phyloP scores from a whole-genome alignment of 2,113 vertebrate species.

The Tetraodon nigroviridis region DNA sequence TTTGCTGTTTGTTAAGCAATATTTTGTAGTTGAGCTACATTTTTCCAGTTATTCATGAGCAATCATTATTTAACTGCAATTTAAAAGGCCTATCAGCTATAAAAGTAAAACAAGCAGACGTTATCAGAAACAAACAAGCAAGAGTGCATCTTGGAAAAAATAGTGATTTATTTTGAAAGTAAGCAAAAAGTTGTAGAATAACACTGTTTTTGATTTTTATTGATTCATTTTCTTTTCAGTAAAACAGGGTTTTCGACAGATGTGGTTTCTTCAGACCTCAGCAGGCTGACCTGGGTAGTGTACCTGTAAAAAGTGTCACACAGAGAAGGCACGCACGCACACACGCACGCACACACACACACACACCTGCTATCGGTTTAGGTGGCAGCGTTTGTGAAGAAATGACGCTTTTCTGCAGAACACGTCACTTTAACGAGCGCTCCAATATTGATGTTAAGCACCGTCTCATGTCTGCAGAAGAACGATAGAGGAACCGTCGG shows the following conservation, averaged over 20 bases:
- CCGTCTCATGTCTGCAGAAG: not conserved
- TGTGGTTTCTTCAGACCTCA: slow-evolving; percentile 24
- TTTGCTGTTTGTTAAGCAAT: too few species aligned
- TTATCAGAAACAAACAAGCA: slow-evolving; percentile 10
- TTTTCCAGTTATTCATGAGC: too few species aligned
- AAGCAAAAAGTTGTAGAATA: slow-evolving; percentile 51
- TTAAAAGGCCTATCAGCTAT: too few species aligned
- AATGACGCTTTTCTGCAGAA: slow-evolving; percentile 8
- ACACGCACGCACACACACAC: slow-evolving; percentile 9
- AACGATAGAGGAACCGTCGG: too few species aligned
- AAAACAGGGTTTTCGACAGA: slow-evolving; percentile 19
- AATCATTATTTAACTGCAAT: too few species aligned
- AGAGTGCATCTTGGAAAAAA: slow-evolving; percentile 51
- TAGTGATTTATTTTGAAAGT: slow-evolving; percentile 62
- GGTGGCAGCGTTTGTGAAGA: slow-evolving; percentile 31
- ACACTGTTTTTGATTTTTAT: slow-evolving; percentile 66
- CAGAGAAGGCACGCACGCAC: slow-evolving; percentile 52
- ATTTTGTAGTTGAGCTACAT: too few species aligned
- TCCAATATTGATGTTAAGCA: slow-evolving; percentile 17
- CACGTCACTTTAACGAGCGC: slow-evolving; percentile 12
- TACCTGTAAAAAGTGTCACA: slow-evolving; percentile 19
- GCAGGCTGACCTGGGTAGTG: slow-evolving; percentile 28
- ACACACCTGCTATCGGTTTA: not conserved
- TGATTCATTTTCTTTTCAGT: too few species aligned
- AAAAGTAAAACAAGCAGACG: not conserved